Evolutionary conservation across 2,888 invertebrate genomes (phyloP).

Genomic region (Dermolepida albohirtum): DNA sequence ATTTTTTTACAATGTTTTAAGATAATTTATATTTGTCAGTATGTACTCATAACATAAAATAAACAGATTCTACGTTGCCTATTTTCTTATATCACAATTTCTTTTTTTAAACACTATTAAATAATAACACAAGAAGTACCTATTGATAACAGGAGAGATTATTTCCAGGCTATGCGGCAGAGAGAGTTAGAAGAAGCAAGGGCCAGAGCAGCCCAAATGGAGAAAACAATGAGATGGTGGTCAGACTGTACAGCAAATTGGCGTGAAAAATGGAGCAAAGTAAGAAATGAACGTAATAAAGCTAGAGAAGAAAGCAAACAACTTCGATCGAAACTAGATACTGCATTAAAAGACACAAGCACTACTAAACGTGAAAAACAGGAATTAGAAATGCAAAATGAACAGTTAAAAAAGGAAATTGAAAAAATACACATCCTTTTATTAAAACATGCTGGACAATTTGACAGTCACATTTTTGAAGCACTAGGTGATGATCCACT

Average conservation of each 20-base stretch:
- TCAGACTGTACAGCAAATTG: constrained; percentile 97
- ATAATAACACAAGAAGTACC: not conserved
- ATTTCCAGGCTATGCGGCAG: constrained; percentile 70
- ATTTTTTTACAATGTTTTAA: too few relatives aligned
- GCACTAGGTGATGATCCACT: constrained; percentile 66
- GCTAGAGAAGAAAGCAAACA: constrained; percentile 91
- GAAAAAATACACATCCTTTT: constrained; percentile 79
- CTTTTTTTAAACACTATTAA: too few relatives aligned
- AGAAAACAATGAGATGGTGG: constrained; percentile 99
- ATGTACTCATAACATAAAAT: too few relatives aligned
- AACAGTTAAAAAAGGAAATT: constrained; percentile 82
- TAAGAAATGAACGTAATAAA: constrained; percentile 92
- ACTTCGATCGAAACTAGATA: constrained; percentile 83
- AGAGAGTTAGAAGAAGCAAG: constrained; percentile 94
- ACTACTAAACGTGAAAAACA: constrained; percentile 82
- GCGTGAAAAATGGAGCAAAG: constrained; percentile 96
- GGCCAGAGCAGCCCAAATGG: constrained; percentile 97
- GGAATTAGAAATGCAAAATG: constrained; percentile 81
- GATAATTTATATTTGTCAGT: too few relatives aligned
- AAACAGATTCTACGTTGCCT: too few relatives aligned
- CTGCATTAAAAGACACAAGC: constrained; percentile 79
- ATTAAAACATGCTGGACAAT: constrained; percentile 77
- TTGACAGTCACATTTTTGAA: constrained; percentile 70
- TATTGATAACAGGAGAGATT: not conserved
- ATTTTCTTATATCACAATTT: too few relatives aligned